Percentiles rank a stretch among this genome's conserved stretches.
These are phyloP conservation scores for Macquaria australasica DNA, from an alignment of 2,113 vertebrate genomes.

Conservation along the genomic window DNA sequence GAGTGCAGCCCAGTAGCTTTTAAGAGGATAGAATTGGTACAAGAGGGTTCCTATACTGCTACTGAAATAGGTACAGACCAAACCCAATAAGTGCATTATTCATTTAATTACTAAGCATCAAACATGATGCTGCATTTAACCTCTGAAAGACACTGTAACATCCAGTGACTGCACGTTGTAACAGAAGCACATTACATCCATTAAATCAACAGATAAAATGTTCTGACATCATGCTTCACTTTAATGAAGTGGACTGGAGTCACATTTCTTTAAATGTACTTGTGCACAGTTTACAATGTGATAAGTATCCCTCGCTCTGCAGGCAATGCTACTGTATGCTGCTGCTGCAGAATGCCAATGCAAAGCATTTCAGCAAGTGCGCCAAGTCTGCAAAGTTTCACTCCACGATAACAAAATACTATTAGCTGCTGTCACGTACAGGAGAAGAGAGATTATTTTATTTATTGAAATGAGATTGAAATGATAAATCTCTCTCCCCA, in stretches of 20 bases:
- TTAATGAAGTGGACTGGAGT: slow-evolving; percentile 63
- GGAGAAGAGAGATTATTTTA: slow-evolving; percentile 94
- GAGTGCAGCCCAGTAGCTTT: slow-evolving; percentile 81
- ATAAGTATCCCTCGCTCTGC: slow-evolving; percentile 41
- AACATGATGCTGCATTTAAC: slow-evolving; percentile 74
- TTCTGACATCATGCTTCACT: slow-evolving; percentile 55
- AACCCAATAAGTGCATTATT: slow-evolving; percentile 66
- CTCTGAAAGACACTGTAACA: slow-evolving; percentile 41
- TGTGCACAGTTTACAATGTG: slow-evolving; percentile 46
- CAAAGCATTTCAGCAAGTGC: slow-evolving; percentile 72
- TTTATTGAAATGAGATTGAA: slow-evolving; percentile 99
- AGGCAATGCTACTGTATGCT: slow-evolving; percentile 27
- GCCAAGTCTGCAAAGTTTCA: slow-evolving; percentile 88
- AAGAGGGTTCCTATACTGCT: slow-evolving; percentile 69
- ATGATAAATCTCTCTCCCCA: slow-evolving; percentile 93
- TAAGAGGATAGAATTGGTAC: slow-evolving; percentile 80
- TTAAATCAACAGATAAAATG: slow-evolving; percentile 56
- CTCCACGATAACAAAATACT: slow-evolving; percentile 93
- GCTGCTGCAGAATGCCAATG: slow-evolving; percentile 66
- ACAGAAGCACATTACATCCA: slow-evolving; percentile 42
- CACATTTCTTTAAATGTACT: slow-evolving; percentile 53
- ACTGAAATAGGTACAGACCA: slow-evolving; percentile 62
- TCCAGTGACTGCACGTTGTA: slow-evolving; percentile 38
- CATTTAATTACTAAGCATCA: slow-evolving; percentile 70
- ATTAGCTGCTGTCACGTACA: slow-evolving; percentile 93